phyloP scores from a whole-genome alignment of 2,797 vertebrate genomes.

The Lepilemur septentrionalis region DNA sequence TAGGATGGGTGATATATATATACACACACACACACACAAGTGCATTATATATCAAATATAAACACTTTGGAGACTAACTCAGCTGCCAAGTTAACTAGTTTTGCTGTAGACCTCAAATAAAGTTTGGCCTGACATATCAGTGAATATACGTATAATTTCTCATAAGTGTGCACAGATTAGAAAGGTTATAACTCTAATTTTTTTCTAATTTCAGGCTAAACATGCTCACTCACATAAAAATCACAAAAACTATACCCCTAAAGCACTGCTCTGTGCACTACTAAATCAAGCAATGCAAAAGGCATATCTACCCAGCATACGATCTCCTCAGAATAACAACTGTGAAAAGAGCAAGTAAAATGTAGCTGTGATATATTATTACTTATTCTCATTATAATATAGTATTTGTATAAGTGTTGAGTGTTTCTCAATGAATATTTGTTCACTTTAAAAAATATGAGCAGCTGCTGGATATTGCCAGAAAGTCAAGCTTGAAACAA shows the following conservation, averaged over 20 bases:
- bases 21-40: neutral
- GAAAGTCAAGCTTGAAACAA: slow-evolving; percentile 36
- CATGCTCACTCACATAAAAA: neutral
- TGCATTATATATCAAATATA: neutral
- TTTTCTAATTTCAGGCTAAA: neutral
- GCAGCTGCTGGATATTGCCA: neutral
- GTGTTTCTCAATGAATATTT: slow-evolving; percentile 7
- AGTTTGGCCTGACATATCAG: neutral
- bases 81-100: neutral
- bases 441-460: neutral
- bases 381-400: slow-evolving; percentile 8
- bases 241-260: neutral
- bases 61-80: neutral
- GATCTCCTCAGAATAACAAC: neutral
- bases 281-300: slow-evolving; percentile 16
- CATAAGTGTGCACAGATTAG: neutral
- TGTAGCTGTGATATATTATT: neutral
- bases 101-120: slow-evolving; percentile 14
- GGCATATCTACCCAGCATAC: neutral
- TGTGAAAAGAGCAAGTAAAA: slow-evolving; percentile 46
- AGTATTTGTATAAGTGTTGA: neutral
- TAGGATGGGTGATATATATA: neutral
- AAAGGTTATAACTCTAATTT: neutral
- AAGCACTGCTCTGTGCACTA: slow-evolving; percentile 9
- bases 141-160: slow-evolving; percentile 1